Evolutionary conservation across 2,113 vertebrate genomes (phyloP).

Genomic region (Sander vitreus): DNA sequence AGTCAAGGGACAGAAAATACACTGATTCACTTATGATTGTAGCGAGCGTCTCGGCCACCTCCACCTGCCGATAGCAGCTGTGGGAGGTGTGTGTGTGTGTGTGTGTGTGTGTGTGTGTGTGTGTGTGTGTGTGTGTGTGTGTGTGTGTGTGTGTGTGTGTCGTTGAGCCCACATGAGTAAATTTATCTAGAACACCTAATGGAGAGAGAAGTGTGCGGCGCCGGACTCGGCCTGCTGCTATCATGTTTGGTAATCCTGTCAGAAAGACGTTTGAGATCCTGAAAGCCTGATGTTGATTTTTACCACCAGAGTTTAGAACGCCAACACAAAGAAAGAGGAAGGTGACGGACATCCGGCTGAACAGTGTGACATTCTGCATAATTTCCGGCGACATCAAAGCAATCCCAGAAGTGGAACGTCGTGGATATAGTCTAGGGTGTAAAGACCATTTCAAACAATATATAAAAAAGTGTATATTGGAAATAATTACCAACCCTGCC

Average conservation of each 20-base stretch:
- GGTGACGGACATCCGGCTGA: no score
- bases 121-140: conserved; percentile 12
- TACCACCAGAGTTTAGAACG: no score
- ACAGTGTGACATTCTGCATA: no score
- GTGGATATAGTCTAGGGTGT: no score
- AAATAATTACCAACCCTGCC: no score
- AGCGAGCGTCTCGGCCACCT: conserved; percentile 15
- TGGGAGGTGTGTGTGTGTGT: neutral
- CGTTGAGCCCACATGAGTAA: conserved; percentile 9
- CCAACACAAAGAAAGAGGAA: no score
- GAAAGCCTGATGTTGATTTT: conserved; percentile 26
- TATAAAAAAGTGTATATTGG: no score
- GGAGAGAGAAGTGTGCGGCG: conserved; percentile 35
- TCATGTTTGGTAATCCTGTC: no score
- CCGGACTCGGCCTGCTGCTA: conserved; percentile 37
- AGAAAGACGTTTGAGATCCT: no score
- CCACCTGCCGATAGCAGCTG: conserved; percentile 11
- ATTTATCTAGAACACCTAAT: conserved; percentile 51
- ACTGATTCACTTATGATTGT: conserved; percentile 52
- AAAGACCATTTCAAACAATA: no score
- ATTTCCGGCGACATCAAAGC: no score
- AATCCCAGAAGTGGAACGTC: no score
- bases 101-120: conserved; percentile 26
- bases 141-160: conserved; percentile 25
- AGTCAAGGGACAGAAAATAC: conserved; percentile 46